phyloP scores from a whole-genome alignment of 1,140 invertebrate species.

The Brachystomella parvula region DNA sequence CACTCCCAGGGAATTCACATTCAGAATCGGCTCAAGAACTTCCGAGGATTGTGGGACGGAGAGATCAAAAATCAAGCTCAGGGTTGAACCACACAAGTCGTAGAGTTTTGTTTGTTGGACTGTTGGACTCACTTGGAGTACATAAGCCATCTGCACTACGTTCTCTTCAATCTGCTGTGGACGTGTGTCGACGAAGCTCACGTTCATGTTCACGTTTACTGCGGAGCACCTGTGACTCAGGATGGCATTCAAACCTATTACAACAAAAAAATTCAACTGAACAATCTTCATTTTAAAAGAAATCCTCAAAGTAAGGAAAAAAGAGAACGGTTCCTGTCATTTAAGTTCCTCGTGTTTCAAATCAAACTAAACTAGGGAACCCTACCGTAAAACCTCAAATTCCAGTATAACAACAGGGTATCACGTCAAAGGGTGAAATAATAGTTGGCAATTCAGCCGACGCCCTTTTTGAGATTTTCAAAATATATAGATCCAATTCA shows the following conservation, averaged over 20 bases:
- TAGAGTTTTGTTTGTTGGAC: slow-evolving; percentile 81
- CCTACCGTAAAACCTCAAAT: too few species aligned
- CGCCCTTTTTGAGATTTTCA: too few species aligned
- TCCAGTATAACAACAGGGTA: too few species aligned
- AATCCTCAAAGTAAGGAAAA: too few species aligned
- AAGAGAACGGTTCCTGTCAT: too few species aligned
- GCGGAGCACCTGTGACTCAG: slow-evolving; percentile 85
- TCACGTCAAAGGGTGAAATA: too few species aligned
- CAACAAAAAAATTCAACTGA: too few species aligned
- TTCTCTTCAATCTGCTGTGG: slow-evolving; percentile 72
- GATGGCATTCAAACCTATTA: slow-evolving; percentile 61
- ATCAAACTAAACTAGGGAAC: too few species aligned
- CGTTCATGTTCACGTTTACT: slow-evolving; percentile 89
- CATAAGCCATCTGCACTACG: slow-evolving; percentile 49
- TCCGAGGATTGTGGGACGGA: slow-evolving; percentile 84
- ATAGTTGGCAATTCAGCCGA: too few species aligned
- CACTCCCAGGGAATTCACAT: slow-evolving; percentile 78
- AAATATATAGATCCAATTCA: too few species aligned
- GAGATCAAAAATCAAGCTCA: slow-evolving; percentile 87
- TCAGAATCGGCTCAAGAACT: slow-evolving; percentile 79
- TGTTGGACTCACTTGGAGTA: slow-evolving; percentile 71
- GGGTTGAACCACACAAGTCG: slow-evolving; percentile 84
- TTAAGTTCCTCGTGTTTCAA: too few species aligned
- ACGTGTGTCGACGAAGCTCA: slow-evolving; percentile 73
- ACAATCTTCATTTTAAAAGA: too few species aligned